Evolutionary conservation across 2,888 invertebrate species (phyloP).

Genomic region (Yponomeuta plumbellus): DNA sequence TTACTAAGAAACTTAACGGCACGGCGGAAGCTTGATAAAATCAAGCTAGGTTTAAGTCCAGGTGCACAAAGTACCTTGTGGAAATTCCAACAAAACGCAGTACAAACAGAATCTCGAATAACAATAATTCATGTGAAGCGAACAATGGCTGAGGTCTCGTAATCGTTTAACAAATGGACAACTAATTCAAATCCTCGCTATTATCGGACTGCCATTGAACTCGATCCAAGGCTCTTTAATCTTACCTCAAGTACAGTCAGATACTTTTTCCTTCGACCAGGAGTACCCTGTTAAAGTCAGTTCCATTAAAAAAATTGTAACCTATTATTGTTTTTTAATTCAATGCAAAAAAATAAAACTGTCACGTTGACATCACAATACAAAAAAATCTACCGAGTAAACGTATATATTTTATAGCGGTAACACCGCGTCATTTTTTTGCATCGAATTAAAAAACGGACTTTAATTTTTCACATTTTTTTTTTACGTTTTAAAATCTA

Average conservation of each 20-base stretch:
- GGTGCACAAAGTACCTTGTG: not conserved
- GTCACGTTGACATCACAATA: too few relatives aligned
- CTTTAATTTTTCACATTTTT: too few relatives aligned
- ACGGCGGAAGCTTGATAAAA: not conserved
- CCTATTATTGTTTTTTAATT: too few relatives aligned
- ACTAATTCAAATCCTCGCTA: slow-evolving; percentile 22
- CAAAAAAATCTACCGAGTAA: too few relatives aligned
- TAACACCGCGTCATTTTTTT: too few relatives aligned
- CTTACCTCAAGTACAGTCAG: slow-evolving; percentile 15
- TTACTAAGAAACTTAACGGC: too few relatives aligned
- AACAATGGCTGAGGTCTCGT: slow-evolving; percentile 19
- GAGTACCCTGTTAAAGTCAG: too few relatives aligned
- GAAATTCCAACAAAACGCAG: slow-evolving; percentile 6
- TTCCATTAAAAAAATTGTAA: too few relatives aligned
- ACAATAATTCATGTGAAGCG: not conserved
- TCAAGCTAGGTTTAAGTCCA: not conserved
- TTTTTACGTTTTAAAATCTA: too few relatives aligned
- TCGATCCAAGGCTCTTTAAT: slow-evolving; percentile 29
- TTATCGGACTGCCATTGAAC: slow-evolving; percentile 13
- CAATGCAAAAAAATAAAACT: too few relatives aligned
- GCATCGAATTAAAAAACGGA: too few relatives aligned
- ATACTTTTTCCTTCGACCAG: not conserved
- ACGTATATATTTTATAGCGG: too few relatives aligned
- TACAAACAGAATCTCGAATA: slow-evolving; percentile 1
- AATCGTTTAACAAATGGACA: slow-evolving; percentile 29